Evolutionary conservation across 2,797 vertebrate species (phyloP).

Genomic region (Takifugu ocellatus): DNA sequence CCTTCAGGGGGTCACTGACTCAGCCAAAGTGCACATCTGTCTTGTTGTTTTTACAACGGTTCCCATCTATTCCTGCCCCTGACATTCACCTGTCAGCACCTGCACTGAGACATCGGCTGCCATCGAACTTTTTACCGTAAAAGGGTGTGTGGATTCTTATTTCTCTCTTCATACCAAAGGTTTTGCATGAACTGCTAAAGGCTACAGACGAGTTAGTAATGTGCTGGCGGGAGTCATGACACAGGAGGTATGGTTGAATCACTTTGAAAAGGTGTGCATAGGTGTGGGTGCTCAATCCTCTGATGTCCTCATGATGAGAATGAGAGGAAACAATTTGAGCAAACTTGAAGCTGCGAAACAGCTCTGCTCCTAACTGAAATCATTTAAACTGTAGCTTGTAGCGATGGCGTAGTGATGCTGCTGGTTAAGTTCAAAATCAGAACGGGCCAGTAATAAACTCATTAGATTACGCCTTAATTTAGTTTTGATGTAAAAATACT

Average conservation of each 20-base stretch:
- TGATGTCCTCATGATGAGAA: conserved; percentile 20
- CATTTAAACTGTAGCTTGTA: conserved; percentile 1
- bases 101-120: conserved; percentile 41
- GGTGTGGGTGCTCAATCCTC: conserved; percentile 17
- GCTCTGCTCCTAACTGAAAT: background rate
- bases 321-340: background rate
- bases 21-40: conserved; percentile 72
- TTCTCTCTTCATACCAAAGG: conserved; percentile 31
- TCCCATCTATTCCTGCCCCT: conserved; percentile 69
- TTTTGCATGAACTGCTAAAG: conserved; percentile 25
- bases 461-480: too few species aligned
- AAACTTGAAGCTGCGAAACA: background rate
- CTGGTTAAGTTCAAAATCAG: too few species aligned
- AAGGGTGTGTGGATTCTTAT: conserved; percentile 37
- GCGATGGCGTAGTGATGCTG: background rate
- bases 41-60: conserved; percentile 63
- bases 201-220: conserved; percentile 35
- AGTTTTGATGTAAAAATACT: too few species aligned
- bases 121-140: conserved; percentile 63
- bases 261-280: conserved; percentile 24
- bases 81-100: conserved; percentile 61
- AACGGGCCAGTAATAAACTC: too few species aligned
- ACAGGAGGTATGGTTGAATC: conserved; percentile 36
- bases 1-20: conserved; percentile 50
- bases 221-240: conserved; percentile 48